Base-by-base conservation (phyloP, 1,140 invertebrate genomes). In the Saxidomus purpurata region DNA sequence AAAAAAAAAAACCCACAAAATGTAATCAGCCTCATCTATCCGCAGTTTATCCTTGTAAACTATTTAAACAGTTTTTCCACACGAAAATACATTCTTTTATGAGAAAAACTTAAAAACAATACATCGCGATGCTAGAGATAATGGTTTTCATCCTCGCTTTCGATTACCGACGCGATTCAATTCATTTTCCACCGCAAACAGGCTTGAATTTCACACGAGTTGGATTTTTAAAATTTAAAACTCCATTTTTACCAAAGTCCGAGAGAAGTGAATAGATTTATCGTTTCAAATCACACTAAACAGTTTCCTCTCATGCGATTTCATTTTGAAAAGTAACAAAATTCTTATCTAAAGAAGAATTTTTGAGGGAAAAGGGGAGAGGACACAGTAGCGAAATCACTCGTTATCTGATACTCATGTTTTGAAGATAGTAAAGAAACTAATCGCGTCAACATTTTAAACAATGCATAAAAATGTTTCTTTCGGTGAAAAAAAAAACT, bases 181-280 rank as follows among this genome's bases (percentile, higher is more conserved):
- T 76, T 25, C 2, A 76, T 49, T 28, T 76, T 28, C 13, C 13
- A 36, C 38, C 17, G 11, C 2, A 25, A 43, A 13, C 2, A 2
- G 40, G 11, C n/a, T 76, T 49, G 15, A 47, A 76, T 76, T 76
- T 76, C 71, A 49, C 49, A 43, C 22, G 2, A 28, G 3, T 76
- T 76, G 47, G 36, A 25, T n/a, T 76, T 76, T 76, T 43, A 76
- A 76, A 76, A 9, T 76, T 76, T 76, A 76, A 76, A 76, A 76
- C 38, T 76, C 71, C n/a, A n/a, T 25, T 28, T 63, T 19, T 40
- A 76, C 71, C 47, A 76, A 43, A 43, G 40, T 40, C n/a, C 38
- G 25, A 25, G 71, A 76, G 40, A 76, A 76, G 49, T 76, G 38
- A 43, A 76, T 76, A 38, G 15, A 49, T 49, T 76, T 76, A 76